These are phyloP conservation scores for Carcina quercana DNA, from an alignment of 2,888 invertebrate genomes.

Conservation along the genomic window DNA sequence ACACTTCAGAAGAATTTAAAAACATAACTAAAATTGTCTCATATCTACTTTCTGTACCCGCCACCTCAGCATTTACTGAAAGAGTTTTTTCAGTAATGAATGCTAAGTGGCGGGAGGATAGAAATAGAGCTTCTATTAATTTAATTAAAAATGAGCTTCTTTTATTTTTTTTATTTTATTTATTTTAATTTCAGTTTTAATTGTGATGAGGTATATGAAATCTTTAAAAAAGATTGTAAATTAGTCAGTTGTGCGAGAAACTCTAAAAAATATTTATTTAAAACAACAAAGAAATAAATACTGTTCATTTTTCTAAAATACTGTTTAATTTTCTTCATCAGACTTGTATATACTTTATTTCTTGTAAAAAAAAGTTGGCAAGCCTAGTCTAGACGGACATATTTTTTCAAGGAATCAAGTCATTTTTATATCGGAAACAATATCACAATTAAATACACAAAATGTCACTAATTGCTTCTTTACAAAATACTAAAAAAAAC, in stretches of 20 bases:
- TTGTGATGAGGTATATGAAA: neutral
- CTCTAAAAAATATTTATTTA: neutral
- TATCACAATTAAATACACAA: too few species aligned
- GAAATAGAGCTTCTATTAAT: slow-evolving; percentile 12
- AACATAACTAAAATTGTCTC: slow-evolving; percentile 10
- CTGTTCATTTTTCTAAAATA: slow-evolving; percentile 3
- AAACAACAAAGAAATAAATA: slow-evolving; percentile 2
- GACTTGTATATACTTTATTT: slow-evolving; percentile 4
- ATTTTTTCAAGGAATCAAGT: too few species aligned
- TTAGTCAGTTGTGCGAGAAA: neutral
- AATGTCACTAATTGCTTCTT: too few species aligned
- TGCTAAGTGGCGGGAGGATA: slow-evolving; percentile 15
- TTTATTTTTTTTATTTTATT: too few species aligned
- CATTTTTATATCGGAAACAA: too few species aligned
- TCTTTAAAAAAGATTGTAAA: neutral
- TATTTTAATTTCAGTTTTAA: slow-evolving; percentile 1
- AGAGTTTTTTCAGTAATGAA: slow-evolving; percentile 18
- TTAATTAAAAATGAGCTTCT: too few species aligned
- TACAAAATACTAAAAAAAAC: too few species aligned
- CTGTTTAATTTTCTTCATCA: slow-evolving; percentile 1
- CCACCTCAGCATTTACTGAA: slow-evolving; percentile 16
- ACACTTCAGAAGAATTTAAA: slow-evolving; percentile 5
- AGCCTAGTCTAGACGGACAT: too few species aligned
- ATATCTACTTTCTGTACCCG: slow-evolving; percentile 12
- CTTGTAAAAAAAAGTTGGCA: slow-evolving; percentile 7